Evolutionary conservation across 2,113 vertebrate genomes (phyloP), one percentile per base, ranked within the genome.

Genomic region (Sander lucioperca): DNA sequence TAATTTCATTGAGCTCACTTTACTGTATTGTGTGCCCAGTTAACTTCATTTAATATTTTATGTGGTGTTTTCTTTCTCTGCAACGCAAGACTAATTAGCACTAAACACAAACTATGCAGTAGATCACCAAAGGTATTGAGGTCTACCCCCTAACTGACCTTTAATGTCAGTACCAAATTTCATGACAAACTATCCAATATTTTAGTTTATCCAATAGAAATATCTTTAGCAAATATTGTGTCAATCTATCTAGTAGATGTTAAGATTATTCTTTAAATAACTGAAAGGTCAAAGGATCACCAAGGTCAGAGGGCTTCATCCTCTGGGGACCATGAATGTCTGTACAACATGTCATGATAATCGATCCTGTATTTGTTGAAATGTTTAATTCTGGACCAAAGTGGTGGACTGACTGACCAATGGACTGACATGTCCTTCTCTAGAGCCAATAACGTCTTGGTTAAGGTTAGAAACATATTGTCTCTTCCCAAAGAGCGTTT

Each of bases 401-500:
- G 4, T 61, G 25, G 21, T 63, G 3, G 12, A 50, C 18, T 0
- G 4, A 39, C 10, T 4, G 0, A 45, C 57, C n/a, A 51, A 10
- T 33, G 3, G 19, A 48, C 27, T 23, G 12, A 76, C 36, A 50
- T 56, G 39, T 9, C 21, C 25, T 23, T 62, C 25, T 39, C 8
- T 71, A 27, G 21, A 66, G 33, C 23, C 25, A 53, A 16, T 23
- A 54, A 27, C 6, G 0, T 76, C 5, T 77, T 47, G 9, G 68
- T 62, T 10, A 58, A 64, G 4, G 25, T 61, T 33, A 39, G 43
- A 71, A 72, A 67, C 64, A 80, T 21, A 57, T 33, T 65, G 19
- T 30, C 30, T 33, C 51, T 81, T 75, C 53, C 53, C 63, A 27
- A 56, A 83, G 73, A 86, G 43, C 33, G 64, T 84, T 61, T 71